These are phyloP conservation scores for Semnornis frantzii DNA, from an alignment of 2,113 vertebrate species.

Conservation along the genomic window DNA sequence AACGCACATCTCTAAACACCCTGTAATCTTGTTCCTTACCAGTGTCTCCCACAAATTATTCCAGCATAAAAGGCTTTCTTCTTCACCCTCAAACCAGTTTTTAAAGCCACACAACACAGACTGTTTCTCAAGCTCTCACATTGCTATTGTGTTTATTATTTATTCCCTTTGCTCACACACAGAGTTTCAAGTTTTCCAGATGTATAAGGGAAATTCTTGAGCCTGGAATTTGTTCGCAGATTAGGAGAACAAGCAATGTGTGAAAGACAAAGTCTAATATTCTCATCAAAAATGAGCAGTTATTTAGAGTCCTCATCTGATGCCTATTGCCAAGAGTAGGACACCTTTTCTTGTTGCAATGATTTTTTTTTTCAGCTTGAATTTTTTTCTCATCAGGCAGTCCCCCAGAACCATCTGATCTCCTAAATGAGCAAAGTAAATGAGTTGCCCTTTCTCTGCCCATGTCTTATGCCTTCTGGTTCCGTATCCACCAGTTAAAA, in stretches of 20 bases:
- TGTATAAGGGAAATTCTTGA: neutral
- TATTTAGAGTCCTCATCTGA: slow-evolving; percentile 5
- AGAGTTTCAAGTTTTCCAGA: slow-evolving; percentile 30
- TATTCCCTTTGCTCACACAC: neutral
- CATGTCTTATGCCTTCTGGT: neutral
- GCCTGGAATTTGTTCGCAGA: neutral
- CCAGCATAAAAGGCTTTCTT: slow-evolving; percentile 59
- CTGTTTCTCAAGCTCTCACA: neutral
- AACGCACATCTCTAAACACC: slow-evolving; percentile 57
- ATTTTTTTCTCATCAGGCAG: neutral
- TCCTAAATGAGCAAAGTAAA: slow-evolving; percentile 31
- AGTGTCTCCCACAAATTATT: slow-evolving; percentile 65
- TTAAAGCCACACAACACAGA: slow-evolving; percentile 42
- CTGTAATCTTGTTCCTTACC: slow-evolving; percentile 66
- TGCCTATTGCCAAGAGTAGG: neutral
- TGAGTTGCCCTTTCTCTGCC: slow-evolving; percentile 5
- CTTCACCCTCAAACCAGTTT: slow-evolving; percentile 26
- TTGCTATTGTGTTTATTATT: slow-evolving; percentile 35
- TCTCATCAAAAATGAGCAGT: neutral
- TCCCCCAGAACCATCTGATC: slow-evolving; percentile 6
- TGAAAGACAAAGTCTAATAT: neutral
- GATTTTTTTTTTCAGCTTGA: neutral
- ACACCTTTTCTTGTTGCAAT: neutral
- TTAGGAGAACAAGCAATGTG: neutral
- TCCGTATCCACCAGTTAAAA: neutral